Conservation (phyloP, 2,888 invertebrate species). For the Clivina fossor region DNA sequence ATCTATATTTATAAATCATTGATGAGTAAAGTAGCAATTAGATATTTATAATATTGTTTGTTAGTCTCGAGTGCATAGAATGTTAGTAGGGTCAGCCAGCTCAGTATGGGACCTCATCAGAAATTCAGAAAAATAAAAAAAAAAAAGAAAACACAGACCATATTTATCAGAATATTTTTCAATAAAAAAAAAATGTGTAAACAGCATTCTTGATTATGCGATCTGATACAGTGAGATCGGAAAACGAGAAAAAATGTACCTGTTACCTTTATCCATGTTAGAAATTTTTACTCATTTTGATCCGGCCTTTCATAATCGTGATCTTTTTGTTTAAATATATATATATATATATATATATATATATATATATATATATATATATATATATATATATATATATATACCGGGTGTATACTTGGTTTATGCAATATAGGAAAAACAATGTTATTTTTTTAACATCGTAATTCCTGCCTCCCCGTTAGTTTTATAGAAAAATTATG, state of each 20-base stretch:
- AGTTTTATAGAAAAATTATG: no score
- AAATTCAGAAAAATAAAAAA: background rate
- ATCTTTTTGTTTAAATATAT: no score
- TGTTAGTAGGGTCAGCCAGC: conserved; percentile 52
- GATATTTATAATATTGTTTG: conserved; percentile 20
- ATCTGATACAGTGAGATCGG: conserved; percentile 13
- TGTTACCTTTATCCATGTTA: conserved; percentile 5
- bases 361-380: background rate
- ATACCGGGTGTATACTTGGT: no score
- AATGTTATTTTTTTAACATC: no score
- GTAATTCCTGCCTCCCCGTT: background rate
- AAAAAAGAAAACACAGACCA: background rate
- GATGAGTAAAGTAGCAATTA: conserved; percentile 11
- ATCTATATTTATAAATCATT: no score
- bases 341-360: background rate
- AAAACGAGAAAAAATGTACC: conserved; percentile 17
- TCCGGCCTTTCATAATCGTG: no score
- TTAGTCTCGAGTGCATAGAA: conserved; percentile 55
- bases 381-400: no score
- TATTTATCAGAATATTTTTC: conserved; percentile 15
- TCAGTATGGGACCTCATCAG: conserved; percentile 36
- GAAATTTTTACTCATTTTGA: no score
- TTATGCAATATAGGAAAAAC: no score
- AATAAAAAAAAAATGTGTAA: conserved; percentile 24
- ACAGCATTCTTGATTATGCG: conserved; percentile 32